Percentiles rank a stretch among this genome's conserved stretches.
These are phyloP conservation scores for Myodes glareolus DNA, from an alignment of 2,113 vertebrate species.

Conservation along the genomic window DNA sequence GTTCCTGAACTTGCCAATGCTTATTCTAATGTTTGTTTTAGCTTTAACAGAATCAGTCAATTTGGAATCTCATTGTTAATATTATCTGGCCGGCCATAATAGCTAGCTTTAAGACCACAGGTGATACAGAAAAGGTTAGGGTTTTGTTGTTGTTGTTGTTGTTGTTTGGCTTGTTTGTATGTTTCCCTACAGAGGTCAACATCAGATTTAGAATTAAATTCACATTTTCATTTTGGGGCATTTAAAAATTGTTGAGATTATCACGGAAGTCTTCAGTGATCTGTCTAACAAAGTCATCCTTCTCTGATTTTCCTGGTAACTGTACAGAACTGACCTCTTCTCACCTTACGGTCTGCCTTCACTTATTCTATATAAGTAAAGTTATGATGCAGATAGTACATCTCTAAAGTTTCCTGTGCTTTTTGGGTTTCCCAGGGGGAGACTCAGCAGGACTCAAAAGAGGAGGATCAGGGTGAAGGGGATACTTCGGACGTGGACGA, in stretches of 20 bases:
- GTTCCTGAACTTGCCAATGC: background rate
- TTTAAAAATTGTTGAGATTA: slow-evolving; percentile 13
- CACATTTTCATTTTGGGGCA: slow-evolving; percentile 17
- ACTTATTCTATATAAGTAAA: slow-evolving; percentile 53
- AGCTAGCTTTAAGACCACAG: background rate
- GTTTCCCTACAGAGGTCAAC: background rate
- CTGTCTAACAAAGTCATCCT: slow-evolving; percentile 24
- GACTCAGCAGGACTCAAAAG: slow-evolving; percentile 64
- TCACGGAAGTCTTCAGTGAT: slow-evolving; percentile 40
- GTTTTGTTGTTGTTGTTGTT: background rate
- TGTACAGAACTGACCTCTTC: slow-evolving; percentile 50
- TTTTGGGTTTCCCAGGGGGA: slow-evolving; percentile 70
- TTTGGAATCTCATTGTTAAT: slow-evolving; percentile 34
- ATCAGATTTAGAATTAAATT: slow-evolving; percentile 32
- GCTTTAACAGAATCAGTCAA: background rate
- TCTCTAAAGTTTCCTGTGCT: slow-evolving; percentile 45
- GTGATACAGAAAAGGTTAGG: background rate
- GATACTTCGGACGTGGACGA: slow-evolving; percentile 59
- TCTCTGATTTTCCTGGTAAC: slow-evolving; percentile 20
- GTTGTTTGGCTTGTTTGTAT: slow-evolving; percentile 3
- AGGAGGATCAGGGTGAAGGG: slow-evolving; percentile 65
- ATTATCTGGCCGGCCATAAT: background rate
- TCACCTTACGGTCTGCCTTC: slow-evolving; percentile 1
- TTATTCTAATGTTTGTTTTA: background rate
- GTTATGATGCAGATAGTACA: slow-evolving; percentile 1